Conservation (phyloP, 2,797 vertebrate genomes). For the Muraenolepis orangiensis region DNA sequence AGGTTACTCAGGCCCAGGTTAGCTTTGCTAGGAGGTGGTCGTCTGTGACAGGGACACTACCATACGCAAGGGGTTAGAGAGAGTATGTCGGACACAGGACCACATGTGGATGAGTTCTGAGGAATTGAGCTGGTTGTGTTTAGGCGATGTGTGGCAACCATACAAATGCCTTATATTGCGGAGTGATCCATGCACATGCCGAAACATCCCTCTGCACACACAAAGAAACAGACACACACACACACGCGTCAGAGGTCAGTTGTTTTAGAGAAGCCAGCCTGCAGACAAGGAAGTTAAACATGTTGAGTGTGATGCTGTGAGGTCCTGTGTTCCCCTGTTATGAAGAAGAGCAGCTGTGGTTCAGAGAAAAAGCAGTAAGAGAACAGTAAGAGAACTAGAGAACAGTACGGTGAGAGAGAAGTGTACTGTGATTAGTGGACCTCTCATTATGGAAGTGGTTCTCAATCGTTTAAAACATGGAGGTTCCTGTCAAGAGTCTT, state of each 20-base stretch:
- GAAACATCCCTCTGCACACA: background rate
- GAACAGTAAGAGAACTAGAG: background rate
- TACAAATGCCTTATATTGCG: background rate
- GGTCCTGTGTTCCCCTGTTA: background rate
- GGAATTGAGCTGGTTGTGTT: background rate
- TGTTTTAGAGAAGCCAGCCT: background rate
- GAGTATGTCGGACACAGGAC: background rate
- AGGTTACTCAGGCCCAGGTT: constrained; percentile 53
- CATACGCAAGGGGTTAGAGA: background rate
- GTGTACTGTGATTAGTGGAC: background rate
- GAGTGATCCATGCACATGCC: constrained; percentile 2
- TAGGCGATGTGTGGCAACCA: background rate
- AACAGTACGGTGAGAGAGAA: background rate
- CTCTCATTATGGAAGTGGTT: background rate
- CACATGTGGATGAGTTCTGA: background rate
- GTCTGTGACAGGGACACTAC: constrained; percentile 31
- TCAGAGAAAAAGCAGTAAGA: background rate
- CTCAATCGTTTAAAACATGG: constrained; percentile 1
- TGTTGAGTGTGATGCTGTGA: background rate
- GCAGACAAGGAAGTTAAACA: background rate
- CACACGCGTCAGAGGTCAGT: background rate
- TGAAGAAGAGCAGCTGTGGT: background rate
- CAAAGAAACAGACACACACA: background rate
- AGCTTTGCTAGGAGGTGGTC: constrained; percentile 40
- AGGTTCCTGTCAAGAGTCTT: background rate